Base-by-base conservation (phyloP, 2,888 invertebrate genomes). In the Sceliomorpha sp. region DNA sequence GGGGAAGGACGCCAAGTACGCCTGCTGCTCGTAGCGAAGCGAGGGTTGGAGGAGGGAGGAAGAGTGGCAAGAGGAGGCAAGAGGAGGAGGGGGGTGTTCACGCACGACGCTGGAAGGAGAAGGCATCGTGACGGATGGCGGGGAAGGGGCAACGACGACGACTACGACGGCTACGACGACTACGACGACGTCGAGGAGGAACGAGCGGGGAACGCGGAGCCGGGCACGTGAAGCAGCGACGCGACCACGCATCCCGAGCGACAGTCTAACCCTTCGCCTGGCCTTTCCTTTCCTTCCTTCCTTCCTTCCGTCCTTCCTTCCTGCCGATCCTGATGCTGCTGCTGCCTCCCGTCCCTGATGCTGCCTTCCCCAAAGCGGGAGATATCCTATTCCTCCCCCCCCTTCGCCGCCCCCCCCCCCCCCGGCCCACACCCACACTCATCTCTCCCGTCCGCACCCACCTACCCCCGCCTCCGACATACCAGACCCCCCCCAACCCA, bases 161-260 rank as follows among this genome's bases (percentile, higher is more conserved):
- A n/a, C n/a, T n/a, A n/a, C n/a, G n/a, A n/a, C n/a, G n/a, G n/a
- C n/a, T n/a, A n/a, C n/a, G n/a, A n/a, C 48, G 53, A 51, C 47
- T 39, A 36, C 59, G 68, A 40, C 58, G 56, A 59, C 55, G 4
- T 5, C 4, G 3, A 24, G 24, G 24, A 5, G 24, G 24, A 7
- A 7, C 24, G 24, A 24, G 24, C 4, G 67, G 71, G 74, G 77
- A 63, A 71, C n/a, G n/a, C n/a, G n/a, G n/a, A n/a, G 72, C 78
- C 77, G 75, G 77, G 80, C 82, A 83, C 84, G 82, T 82, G 83
- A 84, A 79, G n/a, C n/a, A n/a, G n/a, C 71, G 77, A 80, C 78
- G 76, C 77, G 74, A 72, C 76, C 72, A 75, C 78, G 75, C 76
- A 74, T 67, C 67, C 66, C 67, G 68, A 51, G 60, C 70, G 44